Conservation (phyloP, 2,113 vertebrate genomes). For the Oreotragus oreotragus region DNA sequence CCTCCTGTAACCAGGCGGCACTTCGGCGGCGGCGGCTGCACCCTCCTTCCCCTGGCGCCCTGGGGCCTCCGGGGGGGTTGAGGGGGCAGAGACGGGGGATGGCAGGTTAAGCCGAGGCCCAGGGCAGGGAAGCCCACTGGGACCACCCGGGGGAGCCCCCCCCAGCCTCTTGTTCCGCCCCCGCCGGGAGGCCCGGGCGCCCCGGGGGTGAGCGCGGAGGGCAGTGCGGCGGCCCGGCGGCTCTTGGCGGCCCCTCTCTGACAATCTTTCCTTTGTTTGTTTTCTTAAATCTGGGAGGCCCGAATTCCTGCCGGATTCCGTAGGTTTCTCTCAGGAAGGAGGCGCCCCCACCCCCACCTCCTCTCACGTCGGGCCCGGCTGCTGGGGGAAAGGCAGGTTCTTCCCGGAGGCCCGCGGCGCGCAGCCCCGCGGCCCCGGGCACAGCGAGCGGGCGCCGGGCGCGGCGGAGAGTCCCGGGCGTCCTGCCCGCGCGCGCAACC, state of each 20-base stretch:
- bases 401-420: constrained; percentile 52
- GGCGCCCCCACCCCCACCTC: constrained; percentile 15
- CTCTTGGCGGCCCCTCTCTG: constrained; percentile 65
- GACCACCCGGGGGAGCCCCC: constrained; percentile 59
- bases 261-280: constrained; percentile 76
- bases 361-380: constrained; percentile 38
- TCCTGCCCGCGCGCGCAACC: constrained; percentile 28
- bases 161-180: constrained; percentile 21
- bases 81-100: neutral
- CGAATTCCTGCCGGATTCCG: constrained; percentile 77
- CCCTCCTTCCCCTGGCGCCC: neutral
- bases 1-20: neutral
- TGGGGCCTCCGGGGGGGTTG: neutral
- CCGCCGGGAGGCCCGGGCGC: constrained; percentile 59
- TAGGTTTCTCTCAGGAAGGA: constrained; percentile 72
- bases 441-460: neutral
- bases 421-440: constrained; percentile 9
- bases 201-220: constrained; percentile 60
- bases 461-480: constrained; percentile 48
- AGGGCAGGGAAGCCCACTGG: constrained; percentile 44
- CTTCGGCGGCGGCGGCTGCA: neutral
- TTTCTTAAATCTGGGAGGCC: constrained; percentile 74
- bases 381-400: constrained; percentile 75
- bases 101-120: neutral
- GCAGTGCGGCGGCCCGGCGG: constrained; percentile 64